Evolutionary conservation across 2,888 invertebrate genomes (phyloP), one percentile per base, ranked within the genome.

Genomic region (Sarcophaga caerulescens): DNA sequence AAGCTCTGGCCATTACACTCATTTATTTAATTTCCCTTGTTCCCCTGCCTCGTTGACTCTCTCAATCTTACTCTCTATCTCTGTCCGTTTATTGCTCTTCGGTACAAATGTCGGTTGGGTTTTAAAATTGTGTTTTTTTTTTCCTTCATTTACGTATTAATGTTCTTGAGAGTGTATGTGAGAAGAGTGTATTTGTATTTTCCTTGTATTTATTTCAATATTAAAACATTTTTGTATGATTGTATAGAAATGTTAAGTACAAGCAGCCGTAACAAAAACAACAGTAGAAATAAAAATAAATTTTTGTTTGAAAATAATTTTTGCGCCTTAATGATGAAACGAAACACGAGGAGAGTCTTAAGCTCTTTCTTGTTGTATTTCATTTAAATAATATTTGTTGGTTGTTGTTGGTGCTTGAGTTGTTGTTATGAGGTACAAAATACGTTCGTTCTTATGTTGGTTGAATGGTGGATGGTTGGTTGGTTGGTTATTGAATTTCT

Each of bases 301-400:
- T 82, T 85, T 85, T 85, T 86, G 84, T 71, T 47, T 78, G 68
- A 73, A 81, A 79, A 75, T 73, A 73, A 71, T 35, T 66, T 57
- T 82, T 82, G 76, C 76, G 83, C 86, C 84, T 84, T 84, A 84
- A 81, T 84, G 77, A 81, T 84, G 74, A 84, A 79, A 84, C 75
- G 59, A 75, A 84, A 65, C 65, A 65, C 25, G 35, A 35, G 74
- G 79, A 70, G 75, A 84, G 75, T 75, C 70, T 35, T 10, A 66
- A 80, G 70, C 70, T 84, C 70, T 78, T 57, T 57, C 6, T 57
- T 57, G 14, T 57, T 14, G 57, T n/a, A n/a, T 57, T 57, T 57
- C n/a, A n/a, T 57, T 17, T 14, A 57, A 57, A 57, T 6, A 57
- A 57, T 6, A 57, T 69, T 62, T 62, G 12, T 60, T 65, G 60